Percentiles rank a stretch among this genome's conserved stretches.
Evolutionary conservation across 2,888 invertebrate genomes (phyloP).

Genomic region (Caenorhabditis macrosperma): DNA sequence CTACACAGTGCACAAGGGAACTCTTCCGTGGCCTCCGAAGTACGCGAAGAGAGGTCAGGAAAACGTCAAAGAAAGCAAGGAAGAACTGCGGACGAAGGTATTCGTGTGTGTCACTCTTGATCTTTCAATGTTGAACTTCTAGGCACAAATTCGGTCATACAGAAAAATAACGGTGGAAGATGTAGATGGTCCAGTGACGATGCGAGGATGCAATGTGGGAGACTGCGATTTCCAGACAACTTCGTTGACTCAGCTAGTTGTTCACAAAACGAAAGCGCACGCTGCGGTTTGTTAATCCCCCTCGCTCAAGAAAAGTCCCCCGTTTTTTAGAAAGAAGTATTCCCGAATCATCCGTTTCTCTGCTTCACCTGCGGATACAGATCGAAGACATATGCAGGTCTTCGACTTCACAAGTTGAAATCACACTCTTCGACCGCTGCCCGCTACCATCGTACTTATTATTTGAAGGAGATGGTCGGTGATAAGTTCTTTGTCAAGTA

Average conservation of each 20-base stretch:
- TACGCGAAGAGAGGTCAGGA: slow-evolving; percentile 19
- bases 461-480: slow-evolving; percentile 51
- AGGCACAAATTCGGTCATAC: slow-evolving; percentile 22
- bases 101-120: neutral
- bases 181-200: neutral
- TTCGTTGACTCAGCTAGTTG: neutral
- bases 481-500: slow-evolving; percentile 37
- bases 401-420: slow-evolving; percentile 34
- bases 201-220: slow-evolving; percentile 36
- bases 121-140: neutral
- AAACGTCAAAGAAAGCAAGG: neutral
- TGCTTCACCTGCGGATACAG: slow-evolving; percentile 45
- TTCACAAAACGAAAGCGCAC: slow-evolving; percentile 35
- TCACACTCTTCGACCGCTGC: neutral
- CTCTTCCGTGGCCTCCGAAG: slow-evolving; percentile 53
- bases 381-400: slow-evolving; percentile 2
- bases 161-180: neutral
- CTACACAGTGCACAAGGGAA: slow-evolving; percentile 33
- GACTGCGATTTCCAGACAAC: slow-evolving; percentile 26
- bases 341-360: slow-evolving; percentile 6
- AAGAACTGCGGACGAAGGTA: neutral
- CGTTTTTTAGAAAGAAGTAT: slow-evolving; percentile 16
- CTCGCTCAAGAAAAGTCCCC: neutral
- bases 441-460: slow-evolving; percentile 23
- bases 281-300: slow-evolving; percentile 22